A percentile compares a stretch with the other conserved stretches of the same genome.
These are phyloP conservation scores for Wiebesia pumilae DNA, from an alignment of 1,140 invertebrate genomes.

Conservation along the genomic window DNA sequence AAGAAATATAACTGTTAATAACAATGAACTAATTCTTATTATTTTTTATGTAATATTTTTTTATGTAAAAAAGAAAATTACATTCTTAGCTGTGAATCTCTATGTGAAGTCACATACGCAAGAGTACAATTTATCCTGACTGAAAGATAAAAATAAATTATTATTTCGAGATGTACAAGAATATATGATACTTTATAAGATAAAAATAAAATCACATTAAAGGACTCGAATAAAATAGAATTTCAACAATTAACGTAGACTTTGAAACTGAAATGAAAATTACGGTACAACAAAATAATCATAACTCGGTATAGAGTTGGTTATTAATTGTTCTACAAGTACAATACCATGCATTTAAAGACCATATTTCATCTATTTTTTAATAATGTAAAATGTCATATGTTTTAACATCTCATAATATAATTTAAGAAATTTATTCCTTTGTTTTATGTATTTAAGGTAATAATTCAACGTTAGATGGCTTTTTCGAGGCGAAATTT, in stretches of 20 bases:
- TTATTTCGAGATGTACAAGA: not conserved
- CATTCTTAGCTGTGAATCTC: no score
- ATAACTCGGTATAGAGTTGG: slow-evolving; percentile 31
- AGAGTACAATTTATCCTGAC: no score
- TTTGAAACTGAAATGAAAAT: slow-evolving; percentile 17
- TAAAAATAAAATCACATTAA: not conserved
- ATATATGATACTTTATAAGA: slow-evolving; percentile 13
- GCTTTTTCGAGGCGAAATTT: no score
- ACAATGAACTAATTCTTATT: no score
- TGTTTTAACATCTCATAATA: not conserved
- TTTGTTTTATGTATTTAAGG: not conserved
- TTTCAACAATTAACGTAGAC: slow-evolving; percentile 21
- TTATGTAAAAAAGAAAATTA: no score
- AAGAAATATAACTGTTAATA: no score
- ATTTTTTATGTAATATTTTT: no score
- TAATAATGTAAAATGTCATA: not conserved
- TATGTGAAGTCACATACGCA: no score
- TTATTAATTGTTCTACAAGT: not conserved
- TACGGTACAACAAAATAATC: slow-evolving; percentile 27
- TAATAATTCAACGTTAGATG: not conserved
- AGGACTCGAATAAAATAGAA: slow-evolving; percentile 1
- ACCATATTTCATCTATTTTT: slow-evolving; percentile 4
- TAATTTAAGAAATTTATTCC: not conserved
- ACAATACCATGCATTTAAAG: not conserved
- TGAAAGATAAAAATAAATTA: no score